phyloP scores from a whole-genome alignment of 2,888 invertebrate species.

The Callosobruchus maculatus region DNA sequence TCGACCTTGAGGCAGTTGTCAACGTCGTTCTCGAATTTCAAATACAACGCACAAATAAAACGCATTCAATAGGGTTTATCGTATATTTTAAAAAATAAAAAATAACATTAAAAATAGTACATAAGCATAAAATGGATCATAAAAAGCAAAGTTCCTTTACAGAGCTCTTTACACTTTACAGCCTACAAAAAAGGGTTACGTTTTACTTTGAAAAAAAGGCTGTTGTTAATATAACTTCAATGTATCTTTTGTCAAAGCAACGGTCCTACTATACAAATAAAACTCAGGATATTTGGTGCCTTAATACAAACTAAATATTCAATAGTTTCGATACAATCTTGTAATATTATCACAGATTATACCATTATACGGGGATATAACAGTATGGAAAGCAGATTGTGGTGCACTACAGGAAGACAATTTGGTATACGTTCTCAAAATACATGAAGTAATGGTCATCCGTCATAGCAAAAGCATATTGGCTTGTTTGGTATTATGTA shows the following conservation, averaged over 20 bases:
- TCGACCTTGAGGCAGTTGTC: too few species aligned
- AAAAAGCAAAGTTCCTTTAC: neutral
- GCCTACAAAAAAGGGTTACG: neutral
- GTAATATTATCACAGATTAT: constrained; percentile 20
- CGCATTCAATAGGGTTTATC: neutral
- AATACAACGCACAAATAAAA: too few species aligned
- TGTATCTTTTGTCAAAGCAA: neutral
- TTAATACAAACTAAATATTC: constrained; percentile 19
- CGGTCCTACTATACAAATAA: neutral
- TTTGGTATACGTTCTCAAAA: too few species aligned
- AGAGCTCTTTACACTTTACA: neutral
- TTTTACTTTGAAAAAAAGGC: neutral
- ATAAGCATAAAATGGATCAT: neutral
- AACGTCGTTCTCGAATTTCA: too few species aligned
- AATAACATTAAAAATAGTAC: neutral
- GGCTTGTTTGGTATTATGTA: too few species aligned
- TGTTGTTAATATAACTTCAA: neutral
- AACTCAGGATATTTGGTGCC: constrained; percentile 23
- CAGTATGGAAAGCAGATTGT: neutral
- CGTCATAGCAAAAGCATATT: too few species aligned
- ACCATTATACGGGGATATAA: constrained; percentile 9
- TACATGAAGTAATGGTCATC: too few species aligned
- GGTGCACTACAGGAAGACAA: neutral
- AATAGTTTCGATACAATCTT: constrained; percentile 17
- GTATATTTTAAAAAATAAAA: neutral